Conservation (phyloP, 2,888 invertebrate species). For the Hemistola chrysoprasaria region DNA sequence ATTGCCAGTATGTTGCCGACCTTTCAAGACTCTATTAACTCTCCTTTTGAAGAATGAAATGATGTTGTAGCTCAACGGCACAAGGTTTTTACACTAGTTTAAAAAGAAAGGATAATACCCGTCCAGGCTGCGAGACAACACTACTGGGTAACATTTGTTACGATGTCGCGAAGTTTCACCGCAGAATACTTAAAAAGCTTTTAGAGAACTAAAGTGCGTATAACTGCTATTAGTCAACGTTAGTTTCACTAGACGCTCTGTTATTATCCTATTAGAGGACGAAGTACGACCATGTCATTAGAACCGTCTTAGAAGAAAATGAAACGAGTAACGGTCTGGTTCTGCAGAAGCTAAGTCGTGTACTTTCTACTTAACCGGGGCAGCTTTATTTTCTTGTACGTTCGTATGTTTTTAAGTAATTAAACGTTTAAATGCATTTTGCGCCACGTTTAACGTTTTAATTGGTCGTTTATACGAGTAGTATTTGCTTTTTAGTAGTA, state of each 20-base stretch:
- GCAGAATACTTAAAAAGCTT: constrained; percentile 33
- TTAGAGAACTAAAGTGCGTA: constrained; percentile 31
- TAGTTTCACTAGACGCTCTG: constrained; percentile 24
- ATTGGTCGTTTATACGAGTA: no score
- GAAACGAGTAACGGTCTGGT: constrained; percentile 16
- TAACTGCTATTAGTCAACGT: constrained; percentile 31
- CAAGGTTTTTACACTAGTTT: no score
- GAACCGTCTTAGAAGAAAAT: constrained; percentile 21
- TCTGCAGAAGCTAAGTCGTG: not conserved
- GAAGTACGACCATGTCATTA: constrained; percentile 21
- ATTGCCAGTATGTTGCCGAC: no score
- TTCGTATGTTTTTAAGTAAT: constrained; percentile 7
- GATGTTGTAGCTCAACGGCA: no score
- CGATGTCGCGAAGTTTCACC: constrained; percentile 22
- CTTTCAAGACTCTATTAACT: no score
- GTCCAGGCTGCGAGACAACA: constrained; percentile 14
- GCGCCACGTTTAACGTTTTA: no score
- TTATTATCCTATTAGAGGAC: constrained; percentile 28
- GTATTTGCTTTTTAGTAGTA: not conserved
- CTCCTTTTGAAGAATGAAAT: no score
- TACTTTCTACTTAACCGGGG: not conserved
- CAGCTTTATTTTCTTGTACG: constrained; percentile 8
- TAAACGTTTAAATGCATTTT: constrained; percentile 1
- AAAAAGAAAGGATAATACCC: no score
- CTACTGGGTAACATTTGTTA: constrained; percentile 26